Conservation (phyloP, 1,140 invertebrate species). For the Leguminivora glycinivorella region DNA sequence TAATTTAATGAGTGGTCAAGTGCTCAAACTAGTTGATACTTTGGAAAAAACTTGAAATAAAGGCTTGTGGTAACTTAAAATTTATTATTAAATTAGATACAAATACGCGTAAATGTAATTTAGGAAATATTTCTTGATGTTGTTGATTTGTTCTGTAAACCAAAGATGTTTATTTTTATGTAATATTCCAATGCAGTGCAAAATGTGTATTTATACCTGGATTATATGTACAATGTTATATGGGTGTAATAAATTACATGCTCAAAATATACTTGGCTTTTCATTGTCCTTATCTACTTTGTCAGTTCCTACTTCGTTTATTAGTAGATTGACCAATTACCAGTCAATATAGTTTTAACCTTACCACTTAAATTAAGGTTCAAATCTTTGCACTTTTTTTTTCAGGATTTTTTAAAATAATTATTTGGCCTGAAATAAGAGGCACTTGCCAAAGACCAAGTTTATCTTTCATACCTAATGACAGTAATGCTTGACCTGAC, state of each 20-base stretch:
- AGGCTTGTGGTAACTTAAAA: slow-evolving; percentile 61
- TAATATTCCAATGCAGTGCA: slow-evolving; percentile 58
- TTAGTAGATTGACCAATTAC: no score
- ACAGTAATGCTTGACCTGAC: no score
- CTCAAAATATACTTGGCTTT: slow-evolving; percentile 43
- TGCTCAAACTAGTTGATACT: slow-evolving; percentile 61
- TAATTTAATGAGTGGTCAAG: slow-evolving; percentile 47
- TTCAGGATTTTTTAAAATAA: no score
- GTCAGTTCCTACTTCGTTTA: no score
- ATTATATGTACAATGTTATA: slow-evolving; percentile 72
- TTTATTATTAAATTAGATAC: slow-evolving; percentile 49
- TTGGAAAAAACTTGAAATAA: slow-evolving; percentile 50
- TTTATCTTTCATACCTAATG: no score
- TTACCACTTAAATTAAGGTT: no score
- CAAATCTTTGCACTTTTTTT: no score
- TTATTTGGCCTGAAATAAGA: no score
- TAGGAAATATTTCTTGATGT: slow-evolving; percentile 59
- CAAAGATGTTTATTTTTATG: slow-evolving; percentile 76
- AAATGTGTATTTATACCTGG: slow-evolving; percentile 60
- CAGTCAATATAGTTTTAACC: no score
- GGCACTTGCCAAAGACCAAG: no score
- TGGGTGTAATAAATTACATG: slow-evolving; percentile 73
- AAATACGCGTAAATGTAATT: slow-evolving; percentile 44
- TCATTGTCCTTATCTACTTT: background rate
- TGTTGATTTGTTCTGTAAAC: slow-evolving; percentile 67